Base-by-base conservation (phyloP, 2,888 invertebrate species). In the Hartigia nigra region DNA sequence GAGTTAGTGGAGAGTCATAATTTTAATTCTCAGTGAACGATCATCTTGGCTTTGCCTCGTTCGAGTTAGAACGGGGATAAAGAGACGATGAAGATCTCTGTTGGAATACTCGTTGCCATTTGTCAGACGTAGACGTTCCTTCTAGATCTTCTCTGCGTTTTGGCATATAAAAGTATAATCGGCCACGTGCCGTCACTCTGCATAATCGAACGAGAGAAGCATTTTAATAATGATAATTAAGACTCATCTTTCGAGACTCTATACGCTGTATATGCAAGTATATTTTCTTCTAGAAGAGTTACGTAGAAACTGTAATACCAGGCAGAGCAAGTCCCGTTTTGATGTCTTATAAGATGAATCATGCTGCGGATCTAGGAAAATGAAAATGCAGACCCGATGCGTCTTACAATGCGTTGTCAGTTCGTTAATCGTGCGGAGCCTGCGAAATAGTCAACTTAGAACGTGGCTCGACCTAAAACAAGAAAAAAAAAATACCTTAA, bases 31-130 rank as follows among this genome's bases (percentile, higher is more conserved):
- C 72, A 12, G 72, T 12, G 31, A 72, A 32, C 31, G 32, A 72
- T 31, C 31, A 31, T 72, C 72, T 1, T 72, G 72, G 72, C 72
- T 72, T 72, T 72, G 72, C 14, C 32, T 72, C 72, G 72, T 72
- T 72, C 72, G 72, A 31, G 31, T 1, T 14, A 1, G 72, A 72
- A 72, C 72, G 9, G 23, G 72, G 72, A 72, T 72, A 34, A 72
- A 72, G 32, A 72, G 12, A 31, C n/a, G 31, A 5, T 4, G 72
- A 72, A 72, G 72, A 72, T 72, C 32, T 4, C 32, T 34, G 72
- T 0, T 23, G 31, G 72, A 72, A 34, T 32, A 72, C 31, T 23
- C 31, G 72, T 32, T 72, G 31, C 1, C 3, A 4, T 23, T 55
- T 55, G 23, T 55, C 55, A 55, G 55, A 55, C 55, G 39, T 14